These are phyloP conservation scores for Amphiura filiformis DNA, from an alignment of 35 echinoderm and acorn worm genomes.

Conservation along the genomic window DNA sequence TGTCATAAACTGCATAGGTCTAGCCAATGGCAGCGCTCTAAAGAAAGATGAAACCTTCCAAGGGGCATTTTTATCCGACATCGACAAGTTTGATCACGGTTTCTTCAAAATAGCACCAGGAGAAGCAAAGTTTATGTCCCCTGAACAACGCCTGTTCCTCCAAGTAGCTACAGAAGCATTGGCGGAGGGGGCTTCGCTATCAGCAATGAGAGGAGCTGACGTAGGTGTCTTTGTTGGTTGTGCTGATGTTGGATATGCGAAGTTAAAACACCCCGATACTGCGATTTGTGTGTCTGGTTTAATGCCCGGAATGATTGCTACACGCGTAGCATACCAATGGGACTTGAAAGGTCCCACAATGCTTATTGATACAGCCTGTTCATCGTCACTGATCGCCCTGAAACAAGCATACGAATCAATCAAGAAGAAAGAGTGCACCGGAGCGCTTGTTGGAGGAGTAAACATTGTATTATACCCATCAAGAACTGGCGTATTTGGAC, in stretches of 20 bases:
- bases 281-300: neutral
- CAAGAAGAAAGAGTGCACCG: neutral
- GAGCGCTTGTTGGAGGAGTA: neutral
- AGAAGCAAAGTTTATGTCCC: neutral
- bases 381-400: neutral
- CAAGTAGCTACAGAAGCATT: neutral
- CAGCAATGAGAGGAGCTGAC: neutral
- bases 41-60: neutral
- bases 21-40: neutral
- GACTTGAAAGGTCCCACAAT: neutral
- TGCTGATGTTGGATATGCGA: neutral
- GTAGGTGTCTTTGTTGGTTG: slow-evolving; percentile 2
- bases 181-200: neutral
- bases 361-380: neutral
- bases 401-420: neutral
- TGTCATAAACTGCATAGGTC: neutral
- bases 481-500: neutral
- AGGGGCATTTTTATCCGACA: neutral
- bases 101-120: neutral
- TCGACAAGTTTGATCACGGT: neutral
- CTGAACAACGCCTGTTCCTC: neutral
- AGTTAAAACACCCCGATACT: neutral
- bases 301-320: slow-evolving; percentile 10
- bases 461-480: neutral
- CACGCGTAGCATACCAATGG: neutral